Evolutionary conservation across 2,113 vertebrate genomes (phyloP), one percentile per base, ranked within the genome.

Genomic region (Holacanthus passer): DNA sequence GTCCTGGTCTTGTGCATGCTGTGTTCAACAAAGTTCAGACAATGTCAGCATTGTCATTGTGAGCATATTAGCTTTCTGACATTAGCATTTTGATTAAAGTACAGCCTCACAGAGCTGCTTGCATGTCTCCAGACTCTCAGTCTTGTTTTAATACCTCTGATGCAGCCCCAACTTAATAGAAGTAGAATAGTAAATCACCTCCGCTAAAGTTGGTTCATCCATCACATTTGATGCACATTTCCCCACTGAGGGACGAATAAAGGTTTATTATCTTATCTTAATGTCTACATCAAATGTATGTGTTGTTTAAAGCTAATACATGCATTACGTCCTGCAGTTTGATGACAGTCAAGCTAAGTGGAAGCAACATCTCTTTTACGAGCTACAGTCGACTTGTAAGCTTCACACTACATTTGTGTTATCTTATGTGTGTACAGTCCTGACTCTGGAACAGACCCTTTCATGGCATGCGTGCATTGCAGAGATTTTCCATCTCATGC

Each of bases 371-470:
- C 7, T 45, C 48, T n/a, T 22, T 56, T 24, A 22, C 16, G 47
- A 55, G 32, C 35, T 35, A 14, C 55, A 29, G 55, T 37, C 35
- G 4, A 22, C 67, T 59, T 72, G 43, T 24, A 52, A 53, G 59
- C 35, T 59, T 70, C 48, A n/a, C 29, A 52, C 63, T 73, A 55
- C 69, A 41, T 41, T 7, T 45, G 13, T 72, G 52, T 66, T 66
- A 19, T 45, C 47, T 17, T 63, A n/a, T 68, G 14, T 71, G 41
- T 66, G 43, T 32, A 43, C 48, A 29, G 22, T 75, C 63, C 37
- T 45, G 20, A 27, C 64, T 27, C 41, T 47, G 41, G 41, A 79
- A 24, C 14, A 3, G 24, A 56, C 7, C 22, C 39, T 50, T 12
- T 45, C 32, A 17, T 47, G 14, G 6, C 6, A 24, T 59, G 31